phyloP scores from a whole-genome alignment of 2,797 vertebrate species.

The Sebastiscus albofasciatus region DNA sequence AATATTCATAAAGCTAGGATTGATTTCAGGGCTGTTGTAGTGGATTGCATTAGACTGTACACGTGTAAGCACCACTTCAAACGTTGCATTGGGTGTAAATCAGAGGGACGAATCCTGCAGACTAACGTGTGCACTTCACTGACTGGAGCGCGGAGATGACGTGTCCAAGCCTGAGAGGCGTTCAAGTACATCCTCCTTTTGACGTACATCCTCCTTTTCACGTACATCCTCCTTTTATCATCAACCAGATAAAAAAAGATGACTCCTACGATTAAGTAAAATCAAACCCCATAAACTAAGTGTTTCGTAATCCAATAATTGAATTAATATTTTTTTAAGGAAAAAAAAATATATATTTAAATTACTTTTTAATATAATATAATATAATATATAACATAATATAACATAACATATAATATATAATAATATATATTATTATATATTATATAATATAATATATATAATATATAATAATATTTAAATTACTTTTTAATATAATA shows the following conservation, averaged over 20 bases:
- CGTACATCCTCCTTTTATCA: not conserved
- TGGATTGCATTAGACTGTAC: not conserved
- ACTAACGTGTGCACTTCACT: slow-evolving; percentile 18
- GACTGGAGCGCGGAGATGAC: slow-evolving; percentile 64
- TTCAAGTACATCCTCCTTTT: not conserved
- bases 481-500: too few relatives aligned
- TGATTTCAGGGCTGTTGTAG: not conserved
- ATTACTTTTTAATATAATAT: too few relatives aligned
- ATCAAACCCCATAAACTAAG: rapidly evolving
- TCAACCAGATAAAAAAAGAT: not conserved
- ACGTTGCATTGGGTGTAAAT: not conserved
- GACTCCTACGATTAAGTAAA: not conserved
- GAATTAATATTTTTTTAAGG: rapidly evolving
- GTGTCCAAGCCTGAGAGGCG: slow-evolving; percentile 65
- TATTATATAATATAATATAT: too few relatives aligned
- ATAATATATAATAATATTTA: too few relatives aligned
- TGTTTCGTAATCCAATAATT: rapidly evolving
- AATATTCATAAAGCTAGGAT: not conserved
- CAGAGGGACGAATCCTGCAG: slow-evolving; percentile 18
- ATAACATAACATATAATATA: too few relatives aligned
- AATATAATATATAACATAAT: too few relatives aligned
- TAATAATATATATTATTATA: too few relatives aligned
- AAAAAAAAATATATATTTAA: not conserved
- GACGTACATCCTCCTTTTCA: not conserved
- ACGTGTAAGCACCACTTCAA: not conserved